Base-by-base conservation (phyloP, 2,888 invertebrate species). In the Cryptocheilus praepositus region DNA sequence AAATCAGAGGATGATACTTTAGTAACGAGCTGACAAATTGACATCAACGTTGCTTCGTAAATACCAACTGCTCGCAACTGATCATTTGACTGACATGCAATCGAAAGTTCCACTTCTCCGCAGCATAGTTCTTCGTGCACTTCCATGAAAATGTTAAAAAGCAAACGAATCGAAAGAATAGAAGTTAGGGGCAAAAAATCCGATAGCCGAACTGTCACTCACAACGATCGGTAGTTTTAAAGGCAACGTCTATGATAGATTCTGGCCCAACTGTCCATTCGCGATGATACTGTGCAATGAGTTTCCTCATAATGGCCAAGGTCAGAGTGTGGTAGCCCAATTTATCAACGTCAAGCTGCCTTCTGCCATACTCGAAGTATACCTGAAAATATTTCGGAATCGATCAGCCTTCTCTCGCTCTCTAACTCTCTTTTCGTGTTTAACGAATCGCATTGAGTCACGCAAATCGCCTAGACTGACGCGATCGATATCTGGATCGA, bases 21-120 rank as follows among this genome's bases (percentile, higher is more conserved):
- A 49, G 77, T 79, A 8, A 85, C 63, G 2, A 86, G 56, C 15
- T 71, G 61, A 64, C 81, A 84, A 56, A 85, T 68, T 16, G 76
- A 55, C 11, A 79, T 46, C 11, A 86, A 71, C n/a, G 85, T 85
- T 11, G 77, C 79, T 61, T 87, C 83, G 62, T 88, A 88, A 52
- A 88, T 60, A 7, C 71, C 58, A 7, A 75, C 65, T 4, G 61
- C 36, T 28, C 77, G 61, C 3, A 76, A 43, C 45, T 64, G 61
- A 64, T 77, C 71, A 0, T 67, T 76, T 3, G 72, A 22, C 4
- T 65, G 70, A 5, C 67, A 71, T 15, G 67, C 55, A 13, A 71
- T 63, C 21, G 74, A 61, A 36, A 86, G 52, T 61, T 63, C 68
- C 21, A 84, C 8, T 63, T 83, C 70, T 15, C 76, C 80, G 15